These are phyloP conservation scores for Oreohelix idahoensis DNA, from an alignment of 1,140 invertebrate species.

Conservation along the genomic window DNA sequence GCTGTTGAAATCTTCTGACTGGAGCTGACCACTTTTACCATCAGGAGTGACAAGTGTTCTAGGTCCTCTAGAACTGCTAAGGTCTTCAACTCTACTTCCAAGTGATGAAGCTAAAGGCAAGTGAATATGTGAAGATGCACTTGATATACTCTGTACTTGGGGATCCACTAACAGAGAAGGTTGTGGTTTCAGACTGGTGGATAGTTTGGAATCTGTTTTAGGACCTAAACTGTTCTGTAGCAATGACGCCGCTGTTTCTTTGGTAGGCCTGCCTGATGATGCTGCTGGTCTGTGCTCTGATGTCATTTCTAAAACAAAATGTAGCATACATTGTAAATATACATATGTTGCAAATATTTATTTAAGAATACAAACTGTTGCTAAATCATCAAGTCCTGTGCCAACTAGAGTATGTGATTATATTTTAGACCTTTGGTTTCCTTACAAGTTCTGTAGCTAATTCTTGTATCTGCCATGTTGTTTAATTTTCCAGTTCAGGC, in stretches of 20 bases:
- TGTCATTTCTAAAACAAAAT: constrained; percentile 6
- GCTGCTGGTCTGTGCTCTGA: neutral
- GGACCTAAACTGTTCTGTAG: neutral
- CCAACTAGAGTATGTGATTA: too few species aligned
- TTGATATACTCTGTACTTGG: neutral
- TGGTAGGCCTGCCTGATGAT: neutral
- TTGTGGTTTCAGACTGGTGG: neutral
- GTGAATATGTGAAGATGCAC: neutral
- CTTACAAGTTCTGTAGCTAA: too few species aligned
- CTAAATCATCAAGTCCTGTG: too few species aligned
- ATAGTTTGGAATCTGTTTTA: neutral
- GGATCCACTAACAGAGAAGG: neutral
- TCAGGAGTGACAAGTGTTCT: neutral
- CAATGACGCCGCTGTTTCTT: neutral
- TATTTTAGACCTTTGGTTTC: too few species aligned
- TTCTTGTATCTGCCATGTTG: too few species aligned
- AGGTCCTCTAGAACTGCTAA: neutral
- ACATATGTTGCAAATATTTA: too few species aligned
- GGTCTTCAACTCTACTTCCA: neutral
- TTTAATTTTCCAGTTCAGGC: too few species aligned
- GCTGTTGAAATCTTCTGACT: neutral
- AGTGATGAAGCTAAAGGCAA: neutral
- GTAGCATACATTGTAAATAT: neutral
- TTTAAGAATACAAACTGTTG: too few species aligned
- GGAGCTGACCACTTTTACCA: neutral